Conservation (phyloP, 2,797 vertebrate species). For the Ambastaia sidthimunki region DNA sequence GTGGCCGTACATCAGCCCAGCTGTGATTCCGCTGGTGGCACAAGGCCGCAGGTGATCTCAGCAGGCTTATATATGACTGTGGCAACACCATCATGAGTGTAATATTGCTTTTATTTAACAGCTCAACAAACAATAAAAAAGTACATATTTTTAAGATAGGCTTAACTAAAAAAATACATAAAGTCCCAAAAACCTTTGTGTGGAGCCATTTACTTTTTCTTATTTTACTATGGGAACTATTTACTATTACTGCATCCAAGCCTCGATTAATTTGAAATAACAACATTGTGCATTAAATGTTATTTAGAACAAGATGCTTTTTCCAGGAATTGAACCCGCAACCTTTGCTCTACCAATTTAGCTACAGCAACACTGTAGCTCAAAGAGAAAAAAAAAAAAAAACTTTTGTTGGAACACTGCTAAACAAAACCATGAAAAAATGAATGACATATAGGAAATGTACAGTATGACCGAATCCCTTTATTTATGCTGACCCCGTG, state of each 20-base stretch:
- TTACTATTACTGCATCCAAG: too few relatives aligned
- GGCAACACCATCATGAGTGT: neutral
- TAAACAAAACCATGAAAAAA: neutral
- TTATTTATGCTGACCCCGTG: neutral
- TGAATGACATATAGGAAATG: neutral
- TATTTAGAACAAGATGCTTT: too few relatives aligned
- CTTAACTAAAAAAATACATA: neutral
- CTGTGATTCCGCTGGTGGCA: neutral
- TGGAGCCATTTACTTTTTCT: neutral
- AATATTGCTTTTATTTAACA: neutral
- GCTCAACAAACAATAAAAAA: neutral
- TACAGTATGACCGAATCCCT: neutral
- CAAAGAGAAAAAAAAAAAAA: neutral
- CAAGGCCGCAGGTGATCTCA: neutral
- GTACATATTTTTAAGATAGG: neutral
- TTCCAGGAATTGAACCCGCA: too few relatives aligned
- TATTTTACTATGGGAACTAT: too few relatives aligned
- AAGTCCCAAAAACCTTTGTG: neutral
- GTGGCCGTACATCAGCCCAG: neutral
- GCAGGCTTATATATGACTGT: neutral
- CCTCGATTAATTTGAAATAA: too few relatives aligned
- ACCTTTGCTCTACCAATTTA: too few relatives aligned
- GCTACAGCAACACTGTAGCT: neutral
- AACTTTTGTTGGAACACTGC: neutral
- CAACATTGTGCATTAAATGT: too few relatives aligned